phyloP scores from a whole-genome alignment of 1,140 invertebrate species.

The Drosophila burlai region DNA sequence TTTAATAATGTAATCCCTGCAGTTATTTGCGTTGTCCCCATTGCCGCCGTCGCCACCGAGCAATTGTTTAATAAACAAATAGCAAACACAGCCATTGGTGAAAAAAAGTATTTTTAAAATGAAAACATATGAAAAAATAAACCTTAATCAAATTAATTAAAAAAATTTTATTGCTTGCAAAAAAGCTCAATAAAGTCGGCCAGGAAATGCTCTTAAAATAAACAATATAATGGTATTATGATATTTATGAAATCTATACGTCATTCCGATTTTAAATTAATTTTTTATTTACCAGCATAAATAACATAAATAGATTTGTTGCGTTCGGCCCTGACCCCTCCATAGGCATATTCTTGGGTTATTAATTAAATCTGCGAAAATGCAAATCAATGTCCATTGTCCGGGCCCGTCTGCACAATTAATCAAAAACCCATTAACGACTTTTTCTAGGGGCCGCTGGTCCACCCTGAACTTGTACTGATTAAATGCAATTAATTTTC shows the following conservation, averaged over 20 bases:
- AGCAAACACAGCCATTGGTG: slow-evolving; percentile 11
- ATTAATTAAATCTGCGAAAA: slow-evolving; percentile 59
- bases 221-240: neutral
- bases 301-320: slow-evolving; percentile 14
- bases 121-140: slow-evolving; percentile 14
- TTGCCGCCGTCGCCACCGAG: slow-evolving; percentile 3
- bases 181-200: neutral
- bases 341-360: slow-evolving; percentile 20
- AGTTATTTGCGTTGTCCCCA: slow-evolving; percentile 22
- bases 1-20: slow-evolving; percentile 50
- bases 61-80: slow-evolving; percentile 52
- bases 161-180: slow-evolving; percentile 27
- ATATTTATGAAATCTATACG: slow-evolving; percentile 8
- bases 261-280: neutral
- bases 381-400: slow-evolving; percentile 56
- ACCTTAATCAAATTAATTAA: slow-evolving; percentile 63
- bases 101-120: slow-evolving; percentile 10
- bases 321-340: neutral
- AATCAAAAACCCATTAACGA: slow-evolving; percentile 67
- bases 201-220: slow-evolving; percentile 30
- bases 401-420: slow-evolving; percentile 39
- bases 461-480: slow-evolving; percentile 46
- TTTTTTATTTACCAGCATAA: neutral
- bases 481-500: slow-evolving; percentile 75
- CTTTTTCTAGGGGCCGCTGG: slow-evolving; percentile 27